phyloP scores from a whole-genome alignment of 1,140 invertebrate genomes.

The Cydia pomonella region DNA sequence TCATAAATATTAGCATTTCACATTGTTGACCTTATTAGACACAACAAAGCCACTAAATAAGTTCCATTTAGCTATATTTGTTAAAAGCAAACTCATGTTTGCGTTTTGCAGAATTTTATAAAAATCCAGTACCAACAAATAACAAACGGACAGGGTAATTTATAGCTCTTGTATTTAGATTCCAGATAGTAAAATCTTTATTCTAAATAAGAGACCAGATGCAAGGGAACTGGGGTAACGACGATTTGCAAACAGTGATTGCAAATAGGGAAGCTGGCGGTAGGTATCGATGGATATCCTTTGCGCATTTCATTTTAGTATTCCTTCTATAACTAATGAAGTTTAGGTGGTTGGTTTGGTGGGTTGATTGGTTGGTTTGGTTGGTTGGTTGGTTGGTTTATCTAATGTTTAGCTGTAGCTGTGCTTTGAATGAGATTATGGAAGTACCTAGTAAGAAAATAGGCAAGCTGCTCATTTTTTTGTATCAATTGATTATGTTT shows the following conservation, averaged over 20 bases:
- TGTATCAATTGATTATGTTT: too few species aligned
- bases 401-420: neutral
- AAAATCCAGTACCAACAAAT: slow-evolving; percentile 15
- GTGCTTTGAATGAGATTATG: neutral
- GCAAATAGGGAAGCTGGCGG: neutral
- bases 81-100: slow-evolving; percentile 18
- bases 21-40: neutral
- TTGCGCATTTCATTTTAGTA: neutral
- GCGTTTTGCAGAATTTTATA: slow-evolving; percentile 10
- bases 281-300: slow-evolving; percentile 4
- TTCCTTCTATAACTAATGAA: neutral
- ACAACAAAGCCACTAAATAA: neutral
- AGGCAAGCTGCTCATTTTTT: too few species aligned
- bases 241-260: slow-evolving; percentile 20
- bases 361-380: too few species aligned
- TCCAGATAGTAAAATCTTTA: slow-evolving; percentile 30
- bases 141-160: slow-evolving; percentile 17
- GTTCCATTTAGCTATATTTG: neutral
- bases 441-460: too few species aligned
- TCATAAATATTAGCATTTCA: neutral
- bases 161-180: slow-evolving; percentile 26
- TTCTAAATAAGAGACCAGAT: slow-evolving; percentile 33
- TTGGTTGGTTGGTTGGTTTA: too few species aligned
- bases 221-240: slow-evolving; percentile 20
- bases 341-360: too few species aligned